Conservation (phyloP, 2,888 invertebrate genomes). For the Oasisia sp. region DNA sequence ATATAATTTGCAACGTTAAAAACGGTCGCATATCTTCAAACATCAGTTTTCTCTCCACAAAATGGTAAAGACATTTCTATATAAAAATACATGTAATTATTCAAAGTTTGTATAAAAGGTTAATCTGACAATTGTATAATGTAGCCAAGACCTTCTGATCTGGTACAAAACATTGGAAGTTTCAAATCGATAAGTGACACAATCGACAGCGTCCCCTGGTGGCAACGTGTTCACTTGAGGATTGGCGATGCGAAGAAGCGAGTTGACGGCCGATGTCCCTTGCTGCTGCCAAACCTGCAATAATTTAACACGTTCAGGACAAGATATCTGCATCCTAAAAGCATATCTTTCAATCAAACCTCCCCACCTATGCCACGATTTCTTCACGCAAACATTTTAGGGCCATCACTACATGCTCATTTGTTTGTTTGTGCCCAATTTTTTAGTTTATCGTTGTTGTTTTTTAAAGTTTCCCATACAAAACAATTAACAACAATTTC, state of each 20-base stretch:
- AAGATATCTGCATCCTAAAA: no score
- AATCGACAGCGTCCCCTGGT: background rate
- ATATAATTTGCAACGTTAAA: no score
- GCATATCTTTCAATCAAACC: background rate
- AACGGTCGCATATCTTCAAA: no score
- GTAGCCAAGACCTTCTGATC: background rate
- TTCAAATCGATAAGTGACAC: background rate
- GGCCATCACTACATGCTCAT: no score
- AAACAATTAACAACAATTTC: no score
- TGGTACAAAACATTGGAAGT: background rate
- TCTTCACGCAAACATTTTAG: background rate
- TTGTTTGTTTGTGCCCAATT: no score
- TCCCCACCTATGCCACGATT: background rate
- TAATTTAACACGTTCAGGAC: background rate
- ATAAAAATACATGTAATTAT: background rate
- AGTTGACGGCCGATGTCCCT: background rate
- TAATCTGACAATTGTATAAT: background rate
- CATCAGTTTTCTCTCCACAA: background rate
- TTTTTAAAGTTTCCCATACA: no score
- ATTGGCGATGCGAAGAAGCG: background rate
- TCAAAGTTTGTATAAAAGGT: background rate
- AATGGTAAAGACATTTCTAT: background rate
- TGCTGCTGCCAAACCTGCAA: background rate
- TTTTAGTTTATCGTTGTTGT: no score
- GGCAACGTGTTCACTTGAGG: conserved; percentile 1